phyloP scores from a whole-genome alignment of 2,113 vertebrate genomes.

The Camelus dromedarius region DNA sequence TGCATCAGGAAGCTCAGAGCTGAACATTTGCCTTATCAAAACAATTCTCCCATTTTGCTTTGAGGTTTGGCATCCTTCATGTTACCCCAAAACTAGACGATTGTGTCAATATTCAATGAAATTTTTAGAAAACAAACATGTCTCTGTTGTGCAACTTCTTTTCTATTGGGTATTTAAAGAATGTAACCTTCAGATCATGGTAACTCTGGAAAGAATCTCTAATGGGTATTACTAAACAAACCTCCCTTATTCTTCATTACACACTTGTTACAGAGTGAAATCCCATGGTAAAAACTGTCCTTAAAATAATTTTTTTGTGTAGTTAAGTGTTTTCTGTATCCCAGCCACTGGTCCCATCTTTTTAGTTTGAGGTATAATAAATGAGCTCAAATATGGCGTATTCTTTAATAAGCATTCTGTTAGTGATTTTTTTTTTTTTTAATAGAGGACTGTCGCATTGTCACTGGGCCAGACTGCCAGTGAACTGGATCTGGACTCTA shows the following conservation, averaged over 20 bases:
- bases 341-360: not conserved
- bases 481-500: not conserved
- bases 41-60: slow-evolving; percentile 50
- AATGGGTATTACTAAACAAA: not conserved
- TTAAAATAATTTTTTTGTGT: slow-evolving; percentile 48
- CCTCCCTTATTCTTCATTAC: not conserved
- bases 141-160: not conserved
- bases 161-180: not conserved
- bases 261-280: slow-evolving; percentile 34
- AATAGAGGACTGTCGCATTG: not conserved
- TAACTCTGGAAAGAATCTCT: not conserved
- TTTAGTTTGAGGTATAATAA: not conserved
- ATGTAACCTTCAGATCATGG: not conserved
- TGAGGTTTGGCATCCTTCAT: not conserved
- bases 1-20: slow-evolving; percentile 5
- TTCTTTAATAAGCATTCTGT: not conserved
- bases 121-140: slow-evolving; percentile 42
- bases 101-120: slow-evolving; percentile 56
- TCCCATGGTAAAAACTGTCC: slow-evolving; percentile 42
- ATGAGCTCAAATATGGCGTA: not conserved
- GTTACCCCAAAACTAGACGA: not conserved
- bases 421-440: not conserved
- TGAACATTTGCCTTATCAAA: not conserved
- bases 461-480: not conserved
- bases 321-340: slow-evolving; percentile 46